These are phyloP conservation scores for Protobothrops flavoviridis DNA, from an alignment of 2,113 vertebrate species.

Conservation along the genomic window DNA sequence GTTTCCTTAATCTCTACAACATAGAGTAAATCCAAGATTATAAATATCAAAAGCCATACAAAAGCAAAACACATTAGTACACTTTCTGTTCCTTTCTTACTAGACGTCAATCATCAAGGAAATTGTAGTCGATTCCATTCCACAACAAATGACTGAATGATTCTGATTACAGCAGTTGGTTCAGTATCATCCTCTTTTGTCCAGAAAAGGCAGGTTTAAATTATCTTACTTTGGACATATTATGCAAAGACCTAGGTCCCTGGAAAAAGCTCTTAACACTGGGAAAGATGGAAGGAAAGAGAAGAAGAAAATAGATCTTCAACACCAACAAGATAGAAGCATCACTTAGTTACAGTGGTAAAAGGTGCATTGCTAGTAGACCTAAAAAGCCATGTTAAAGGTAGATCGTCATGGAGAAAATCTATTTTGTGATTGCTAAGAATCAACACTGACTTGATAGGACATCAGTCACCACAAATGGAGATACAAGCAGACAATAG, in stretches of 20 bases:
- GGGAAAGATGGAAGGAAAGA: neutral
- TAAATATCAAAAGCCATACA: neutral
- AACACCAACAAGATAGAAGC: neutral
- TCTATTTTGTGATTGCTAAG: neutral
- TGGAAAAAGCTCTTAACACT: neutral
- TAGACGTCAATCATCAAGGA: neutral
- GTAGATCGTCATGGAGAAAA: neutral
- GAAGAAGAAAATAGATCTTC: neutral
- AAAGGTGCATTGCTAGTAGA: neutral
- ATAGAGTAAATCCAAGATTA: neutral
- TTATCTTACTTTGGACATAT: neutral
- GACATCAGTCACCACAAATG: neutral
- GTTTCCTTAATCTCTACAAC: neutral
- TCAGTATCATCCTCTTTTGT: neutral
- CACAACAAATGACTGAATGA: neutral
- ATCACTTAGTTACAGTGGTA: neutral
- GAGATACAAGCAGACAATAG: neutral
- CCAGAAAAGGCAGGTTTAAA: neutral
- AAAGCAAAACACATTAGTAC: neutral
- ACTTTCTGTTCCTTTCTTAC: neutral
- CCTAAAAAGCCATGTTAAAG: neutral
- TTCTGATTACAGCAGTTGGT: neutral
- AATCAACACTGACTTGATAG: neutral
- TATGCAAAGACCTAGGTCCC: neutral
- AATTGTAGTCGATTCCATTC: neutral